Conservation (phyloP, 2,888 invertebrate species). For the Meloe dianella region DNA sequence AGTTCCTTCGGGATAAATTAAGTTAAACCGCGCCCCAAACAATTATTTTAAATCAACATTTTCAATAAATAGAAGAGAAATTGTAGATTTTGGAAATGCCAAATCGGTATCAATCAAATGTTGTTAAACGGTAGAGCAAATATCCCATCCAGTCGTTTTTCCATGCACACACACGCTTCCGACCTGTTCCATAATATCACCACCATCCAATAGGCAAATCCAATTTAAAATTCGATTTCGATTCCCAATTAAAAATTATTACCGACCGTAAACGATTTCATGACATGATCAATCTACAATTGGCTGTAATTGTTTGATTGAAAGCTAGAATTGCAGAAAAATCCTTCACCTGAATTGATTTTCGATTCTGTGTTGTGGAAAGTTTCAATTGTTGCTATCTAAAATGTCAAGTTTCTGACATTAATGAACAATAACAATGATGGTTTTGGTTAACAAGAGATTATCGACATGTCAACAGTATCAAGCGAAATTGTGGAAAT, state of each 20-base stretch:
- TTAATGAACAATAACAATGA: not conserved
- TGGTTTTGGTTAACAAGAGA: not conserved
- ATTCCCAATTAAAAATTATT: constrained; percentile 11
- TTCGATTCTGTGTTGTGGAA: not conserved
- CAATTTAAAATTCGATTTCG: constrained; percentile 12
- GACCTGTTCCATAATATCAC: not conserved
- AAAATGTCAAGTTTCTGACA: not conserved
- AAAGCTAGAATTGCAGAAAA: no score
- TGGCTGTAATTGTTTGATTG: not conserved
- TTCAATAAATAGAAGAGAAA: not conserved
- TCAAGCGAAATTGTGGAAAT: not conserved
- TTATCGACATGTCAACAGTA: not conserved
- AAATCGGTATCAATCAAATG: not conserved
- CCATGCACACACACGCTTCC: not conserved
- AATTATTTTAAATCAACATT: not conserved
- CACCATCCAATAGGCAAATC: not conserved
- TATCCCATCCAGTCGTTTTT: no score
- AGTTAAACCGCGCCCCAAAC: not conserved
- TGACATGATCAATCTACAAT: not conserved
- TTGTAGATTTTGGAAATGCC: not conserved
- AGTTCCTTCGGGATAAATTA: not conserved
- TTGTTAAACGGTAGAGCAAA: not conserved
- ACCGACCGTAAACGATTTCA: not conserved
- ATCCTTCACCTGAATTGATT: no score
- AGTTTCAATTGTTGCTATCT: not conserved